Base-by-base conservation (phyloP, 2,888 invertebrate species). In the Limnephilus lunatus region DNA sequence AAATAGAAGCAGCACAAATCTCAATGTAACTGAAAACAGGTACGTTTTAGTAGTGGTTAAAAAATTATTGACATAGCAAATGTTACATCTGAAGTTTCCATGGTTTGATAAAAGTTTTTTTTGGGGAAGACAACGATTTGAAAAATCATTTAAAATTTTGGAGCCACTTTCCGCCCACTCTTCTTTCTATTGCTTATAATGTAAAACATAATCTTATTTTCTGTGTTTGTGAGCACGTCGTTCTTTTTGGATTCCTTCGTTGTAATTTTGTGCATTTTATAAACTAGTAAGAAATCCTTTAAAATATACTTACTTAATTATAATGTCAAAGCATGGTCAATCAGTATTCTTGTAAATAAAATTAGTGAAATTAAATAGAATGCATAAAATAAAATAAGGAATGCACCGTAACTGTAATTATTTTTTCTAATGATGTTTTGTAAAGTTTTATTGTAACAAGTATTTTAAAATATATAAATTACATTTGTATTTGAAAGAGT, bases 121-220 rank as follows among this genome's bases (percentile, higher is more conserved):
- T 68, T 19, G 25, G 68, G 68, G 68, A n/a, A 68, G 68, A 68
- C 68, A 68, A 25, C 35, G n/a, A 48, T 48, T 14, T 48, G 7
- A 85, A 31, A 85, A 35, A 39, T 35, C 25, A n/a, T n/a, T 39
- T 86, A 48, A 44, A n/a, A 35, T 35, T 19, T 35, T 3, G 39
- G 44, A 86, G 86, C 86, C 86, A 86, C 86, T 86, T n/a, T n/a
- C 86, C 86, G 86, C 86, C 68, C 86, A 39, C 39, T 86, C 86
- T 86, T n/a, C 44, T n/a, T 44, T 44, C 39, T 86, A 44, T 86
- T n/a, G 86, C 86, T 86, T 86, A 86, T n/a, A 68, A n/a, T 19
- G 19, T 53, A 53, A 3, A 19, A 44, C 44, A 53, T 68, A n/a
- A 68, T 68, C 7, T n/a, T 68, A 12, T 86, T 44, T 0, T 86